Conservation (phyloP, 2,888 invertebrate species). For the Sericinus montela region DNA sequence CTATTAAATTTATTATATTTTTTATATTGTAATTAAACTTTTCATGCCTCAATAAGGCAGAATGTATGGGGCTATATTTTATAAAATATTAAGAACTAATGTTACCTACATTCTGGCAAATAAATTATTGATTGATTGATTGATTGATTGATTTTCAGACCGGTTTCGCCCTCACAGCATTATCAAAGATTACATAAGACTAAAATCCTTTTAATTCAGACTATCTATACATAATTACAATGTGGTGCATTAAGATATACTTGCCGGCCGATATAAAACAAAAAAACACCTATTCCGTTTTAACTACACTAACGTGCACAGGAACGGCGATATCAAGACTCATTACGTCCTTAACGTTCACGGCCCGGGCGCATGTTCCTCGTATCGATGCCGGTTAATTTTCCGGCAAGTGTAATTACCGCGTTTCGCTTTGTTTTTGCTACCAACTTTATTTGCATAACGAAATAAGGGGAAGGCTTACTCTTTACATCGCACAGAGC, state of each 20-base stretch:
- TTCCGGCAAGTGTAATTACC: conserved; percentile 76
- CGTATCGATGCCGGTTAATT: conserved; percentile 76
- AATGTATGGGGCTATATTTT: too few species aligned
- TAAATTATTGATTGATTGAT: too few species aligned
- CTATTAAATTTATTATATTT: too few species aligned
- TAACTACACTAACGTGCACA: conserved; percentile 51
- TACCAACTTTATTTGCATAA: conserved; percentile 78
- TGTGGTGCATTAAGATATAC: background rate
- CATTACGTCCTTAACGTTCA: conserved; percentile 59
- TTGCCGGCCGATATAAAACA: background rate
- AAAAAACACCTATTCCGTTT: background rate
- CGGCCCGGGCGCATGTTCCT: conserved; percentile 48
- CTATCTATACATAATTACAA: background rate
- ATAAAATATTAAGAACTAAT: too few species aligned
- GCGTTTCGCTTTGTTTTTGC: conserved; percentile 76
- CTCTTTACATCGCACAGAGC: conserved; percentile 37
- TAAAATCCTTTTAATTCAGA: too few species aligned
- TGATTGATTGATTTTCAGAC: too few species aligned
- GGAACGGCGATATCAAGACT: conserved; percentile 57
- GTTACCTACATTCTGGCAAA: too few species aligned
- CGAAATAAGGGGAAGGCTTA: conserved; percentile 52
- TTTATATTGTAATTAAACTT: too few species aligned
- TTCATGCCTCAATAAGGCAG: too few species aligned
- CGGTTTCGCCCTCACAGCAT: too few species aligned
- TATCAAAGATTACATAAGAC: too few species aligned